These are phyloP conservation scores for Nezara viridula DNA, from an alignment of 2,888 invertebrate species.

Conservation along the genomic window DNA sequence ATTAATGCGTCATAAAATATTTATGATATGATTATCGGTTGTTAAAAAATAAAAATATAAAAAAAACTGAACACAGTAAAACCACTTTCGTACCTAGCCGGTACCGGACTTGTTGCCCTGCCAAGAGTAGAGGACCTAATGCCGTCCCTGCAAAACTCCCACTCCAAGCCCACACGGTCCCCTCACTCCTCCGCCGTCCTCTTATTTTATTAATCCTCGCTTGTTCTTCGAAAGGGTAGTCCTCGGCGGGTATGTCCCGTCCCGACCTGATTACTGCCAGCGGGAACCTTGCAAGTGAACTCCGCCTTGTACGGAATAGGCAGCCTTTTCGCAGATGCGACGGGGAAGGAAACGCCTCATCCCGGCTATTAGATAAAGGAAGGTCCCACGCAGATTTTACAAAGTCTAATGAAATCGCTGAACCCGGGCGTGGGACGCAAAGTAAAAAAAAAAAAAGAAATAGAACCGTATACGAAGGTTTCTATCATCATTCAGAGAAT, in stretches of 20 bases:
- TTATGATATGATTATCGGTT: background rate
- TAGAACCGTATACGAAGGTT: background rate
- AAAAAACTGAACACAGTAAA: background rate
- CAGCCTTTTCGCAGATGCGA: background rate
- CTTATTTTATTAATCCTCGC: constrained; percentile 14
- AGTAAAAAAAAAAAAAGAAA: constrained; percentile 16
- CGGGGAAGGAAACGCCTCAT: background rate
- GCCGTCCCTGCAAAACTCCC: constrained; percentile 39
- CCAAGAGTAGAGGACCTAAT: constrained; percentile 49
- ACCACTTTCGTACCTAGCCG: constrained; percentile 30
- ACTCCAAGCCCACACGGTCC: background rate
- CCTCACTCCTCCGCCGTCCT: background rate
- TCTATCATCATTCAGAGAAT: background rate
- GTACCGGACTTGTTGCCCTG: constrained; percentile 39
- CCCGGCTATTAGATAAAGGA: background rate
- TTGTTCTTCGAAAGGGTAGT: background rate
- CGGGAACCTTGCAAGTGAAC: background rate
- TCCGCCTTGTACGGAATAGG: background rate
- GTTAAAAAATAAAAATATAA: background rate
- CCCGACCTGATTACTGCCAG: background rate
- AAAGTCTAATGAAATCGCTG: constrained; percentile 43
- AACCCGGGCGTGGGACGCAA: constrained; percentile 2
- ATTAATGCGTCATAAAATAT: background rate
- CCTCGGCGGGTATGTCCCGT: background rate
- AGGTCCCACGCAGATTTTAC: constrained; percentile 39